These are phyloP conservation scores for Serinus canaria DNA, from an alignment of 2,113 vertebrate genomes.

Conservation along the genomic window DNA sequence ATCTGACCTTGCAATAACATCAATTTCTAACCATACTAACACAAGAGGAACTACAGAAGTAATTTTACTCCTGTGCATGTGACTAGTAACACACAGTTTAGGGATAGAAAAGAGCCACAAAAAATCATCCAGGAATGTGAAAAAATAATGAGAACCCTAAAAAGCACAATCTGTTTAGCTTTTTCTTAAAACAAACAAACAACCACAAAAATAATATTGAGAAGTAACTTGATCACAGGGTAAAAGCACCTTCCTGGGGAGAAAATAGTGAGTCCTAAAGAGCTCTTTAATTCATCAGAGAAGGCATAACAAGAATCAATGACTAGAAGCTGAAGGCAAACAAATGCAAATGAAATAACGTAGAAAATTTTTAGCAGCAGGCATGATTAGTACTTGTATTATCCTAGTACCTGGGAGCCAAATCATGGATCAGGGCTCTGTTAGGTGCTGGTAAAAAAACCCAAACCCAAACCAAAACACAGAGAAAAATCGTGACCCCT, in stretches of 20 bases:
- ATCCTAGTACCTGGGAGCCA: not conserved
- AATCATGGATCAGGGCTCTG: not conserved
- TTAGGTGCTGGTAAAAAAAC: not conserved
- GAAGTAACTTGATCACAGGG: conserved; percentile 39
- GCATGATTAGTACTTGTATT: conserved; percentile 22
- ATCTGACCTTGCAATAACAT: not conserved
- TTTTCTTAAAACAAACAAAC: not conserved
- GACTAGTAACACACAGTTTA: not conserved
- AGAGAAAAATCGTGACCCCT: not conserved
- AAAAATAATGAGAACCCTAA: not conserved
- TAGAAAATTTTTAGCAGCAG: conserved; percentile 33
- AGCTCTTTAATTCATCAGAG: conserved; percentile 46
- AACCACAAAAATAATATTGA: not conserved
- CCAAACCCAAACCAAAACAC: not conserved
- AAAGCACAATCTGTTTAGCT: not conserved
- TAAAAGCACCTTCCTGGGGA: conserved; percentile 46
- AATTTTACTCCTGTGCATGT: not conserved
- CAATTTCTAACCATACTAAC: not conserved
- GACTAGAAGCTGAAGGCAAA: conserved; percentile 48
- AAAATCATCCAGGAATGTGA: not conserved
- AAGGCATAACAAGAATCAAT: conserved; percentile 35
- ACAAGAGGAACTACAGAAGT: not conserved
- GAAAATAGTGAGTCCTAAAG: conserved; percentile 43
- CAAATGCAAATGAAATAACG: conserved; percentile 33
- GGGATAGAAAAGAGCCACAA: not conserved